These are phyloP conservation scores for Globodera rostochiensis DNA, from an alignment of 1,140 invertebrate species.

Conservation along the genomic window DNA sequence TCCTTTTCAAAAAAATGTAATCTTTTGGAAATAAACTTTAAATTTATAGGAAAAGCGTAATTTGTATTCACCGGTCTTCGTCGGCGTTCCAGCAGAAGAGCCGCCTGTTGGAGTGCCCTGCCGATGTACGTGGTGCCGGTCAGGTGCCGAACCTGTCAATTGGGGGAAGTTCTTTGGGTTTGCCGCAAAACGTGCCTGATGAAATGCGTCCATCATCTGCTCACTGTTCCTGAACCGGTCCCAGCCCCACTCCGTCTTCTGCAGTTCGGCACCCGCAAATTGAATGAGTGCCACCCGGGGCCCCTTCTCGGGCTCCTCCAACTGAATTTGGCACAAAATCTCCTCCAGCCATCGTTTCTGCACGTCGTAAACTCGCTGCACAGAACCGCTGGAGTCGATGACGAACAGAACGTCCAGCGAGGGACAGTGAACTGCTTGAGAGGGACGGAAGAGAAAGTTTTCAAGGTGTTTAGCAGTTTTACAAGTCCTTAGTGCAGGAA, in stretches of 20 bases:
- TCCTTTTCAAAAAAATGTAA: neutral
- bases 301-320: conserved; percentile 30
- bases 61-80: conserved; percentile 21
- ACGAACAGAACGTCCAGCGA: conserved; percentile 11
- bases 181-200: conserved; percentile 34
- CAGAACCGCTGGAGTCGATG: conserved; percentile 57
- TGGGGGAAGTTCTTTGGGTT: conserved; percentile 6
- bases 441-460: neutral
- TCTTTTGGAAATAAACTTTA: neutral
- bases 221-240: conserved; percentile 49
- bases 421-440: neutral
- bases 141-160: conserved; percentile 41
- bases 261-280: conserved; percentile 55
- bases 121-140: conserved; percentile 62
- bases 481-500: neutral
- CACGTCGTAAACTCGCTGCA: conserved; percentile 53
- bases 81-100: conserved; percentile 45
- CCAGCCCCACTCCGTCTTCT: conserved; percentile 59
- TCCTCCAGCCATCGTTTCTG: conserved; percentile 55
- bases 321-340: conserved; percentile 45
- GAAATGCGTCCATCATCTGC: conserved; percentile 53
- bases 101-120: conserved; percentile 50
- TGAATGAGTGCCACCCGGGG: conserved; percentile 60
- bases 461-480: no score
- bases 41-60: neutral